A percentile compares a stretch with the other conserved stretches of the same genome.
These are phyloP conservation scores for Osmoderma eremita DNA, from an alignment of 2,888 invertebrate species.

Conservation along the genomic window DNA sequence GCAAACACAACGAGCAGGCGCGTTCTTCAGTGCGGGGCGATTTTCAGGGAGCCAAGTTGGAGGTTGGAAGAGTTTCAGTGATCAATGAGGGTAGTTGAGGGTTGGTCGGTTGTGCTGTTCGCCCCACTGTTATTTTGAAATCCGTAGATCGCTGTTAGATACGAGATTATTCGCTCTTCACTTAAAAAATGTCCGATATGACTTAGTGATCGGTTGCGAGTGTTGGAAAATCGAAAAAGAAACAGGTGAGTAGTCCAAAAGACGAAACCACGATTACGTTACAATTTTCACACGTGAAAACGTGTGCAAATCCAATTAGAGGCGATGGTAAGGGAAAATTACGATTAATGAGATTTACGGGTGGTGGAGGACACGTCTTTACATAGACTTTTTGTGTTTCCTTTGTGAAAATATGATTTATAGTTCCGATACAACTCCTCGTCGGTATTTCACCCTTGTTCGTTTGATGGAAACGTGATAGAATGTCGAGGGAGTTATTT, in stretches of 20 bases:
- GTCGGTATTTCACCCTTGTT: too few species aligned
- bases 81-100: conserved; percentile 23
- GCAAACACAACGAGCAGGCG: conserved; percentile 15
- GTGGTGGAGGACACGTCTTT: too few species aligned
- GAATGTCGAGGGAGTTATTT: too few species aligned
- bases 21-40: conserved; percentile 6
- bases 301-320: too few species aligned
- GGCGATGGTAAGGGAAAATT: too few species aligned
- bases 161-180: conserved; percentile 1
- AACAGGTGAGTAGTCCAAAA: neutral
- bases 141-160: neutral
- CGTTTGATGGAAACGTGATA: too few species aligned
- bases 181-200: conserved; percentile 3
- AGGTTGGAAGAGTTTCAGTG: neutral
- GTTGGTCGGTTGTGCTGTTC: conserved; percentile 10
- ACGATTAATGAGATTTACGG: too few species aligned
- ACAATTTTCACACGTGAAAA: too few species aligned
- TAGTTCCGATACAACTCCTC: too few species aligned
- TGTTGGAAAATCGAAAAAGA: conserved; percentile 1
- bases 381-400: too few species aligned
- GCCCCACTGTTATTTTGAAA: neutral
- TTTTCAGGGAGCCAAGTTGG: conserved; percentile 12
- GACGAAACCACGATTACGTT: too few species aligned
- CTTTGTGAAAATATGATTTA: too few species aligned
- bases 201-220: neutral